Base-by-base conservation (phyloP, 2,888 invertebrate species). In the Dioctria rufipes region DNA sequence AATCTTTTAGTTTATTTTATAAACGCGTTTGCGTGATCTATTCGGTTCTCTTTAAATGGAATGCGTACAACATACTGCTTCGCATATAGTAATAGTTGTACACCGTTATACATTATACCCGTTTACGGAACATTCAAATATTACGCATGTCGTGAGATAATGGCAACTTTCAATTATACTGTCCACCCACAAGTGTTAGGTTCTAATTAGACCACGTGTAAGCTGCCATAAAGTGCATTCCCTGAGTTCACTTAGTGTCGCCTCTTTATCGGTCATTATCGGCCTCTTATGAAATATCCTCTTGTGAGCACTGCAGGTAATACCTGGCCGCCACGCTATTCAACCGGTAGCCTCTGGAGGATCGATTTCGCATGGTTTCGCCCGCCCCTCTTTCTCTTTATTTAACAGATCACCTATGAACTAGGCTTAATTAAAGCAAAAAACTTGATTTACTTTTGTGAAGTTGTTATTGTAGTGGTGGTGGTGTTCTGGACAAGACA, bases 171-270 rank as follows among this genome's bases (percentile, higher is more conserved):
- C 71, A 71, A 54, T 71, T 71, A 54, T 71, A 5, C 51, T 71
- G 71, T 71, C 71, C 71, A 71, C 71, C 71, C 71, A 71, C 71
- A 71, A 54, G 71, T 71, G 71, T 71, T 51, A 71, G 39, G 71
- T 4, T 54, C 54, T 71, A 71, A 71, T 71, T 71, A 71, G 43
- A 51, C 71, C 71, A 71, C 71, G 71, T 54, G 71, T 71, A 39
- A 71, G 71, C 71, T 71, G 71, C 71, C 51, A 54, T 71, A 71
- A 71, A 25, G 51, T 43, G 71, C 51, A 43, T 54, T 71, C 71
- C 71, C 54, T 25, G 51, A 43, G 40, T 51, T 54, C 71, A 67
- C 43, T 67, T 67, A 43, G 42, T 67, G 49, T 67, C 67, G 67
- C 51, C 71, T 71, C 71, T 54, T 54, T 54, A 71, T 67, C 51